phyloP scores from a whole-genome alignment of 2,113 vertebrate genomes.

The Nansenia antarctica region DNA sequence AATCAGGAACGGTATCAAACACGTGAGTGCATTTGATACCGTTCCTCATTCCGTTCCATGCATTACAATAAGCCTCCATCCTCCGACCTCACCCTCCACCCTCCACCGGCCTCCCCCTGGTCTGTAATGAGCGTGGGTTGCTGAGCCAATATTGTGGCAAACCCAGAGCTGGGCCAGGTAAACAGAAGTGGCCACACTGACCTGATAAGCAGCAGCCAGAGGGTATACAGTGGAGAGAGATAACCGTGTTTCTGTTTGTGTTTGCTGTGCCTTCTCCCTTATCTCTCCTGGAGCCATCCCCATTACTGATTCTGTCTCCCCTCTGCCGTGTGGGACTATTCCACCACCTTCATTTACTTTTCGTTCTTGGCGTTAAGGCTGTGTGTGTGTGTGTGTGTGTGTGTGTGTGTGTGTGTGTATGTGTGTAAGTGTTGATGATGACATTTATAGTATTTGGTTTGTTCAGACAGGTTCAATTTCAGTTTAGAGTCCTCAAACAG shows the following conservation, averaged over 20 bases:
- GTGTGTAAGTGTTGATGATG: neutral
- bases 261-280: conserved; percentile 49
- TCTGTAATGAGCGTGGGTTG: no score
- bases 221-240: conserved; percentile 44
- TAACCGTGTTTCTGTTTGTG: conserved; percentile 40
- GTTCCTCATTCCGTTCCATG: no score
- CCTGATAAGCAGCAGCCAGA: conserved; percentile 50
- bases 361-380: no score
- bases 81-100: no score
- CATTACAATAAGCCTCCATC: no score
- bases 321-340: conserved; percentile 13
- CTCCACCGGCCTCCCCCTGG: no score
- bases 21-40: no score
- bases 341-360: neutral
- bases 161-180: conserved; percentile 32
- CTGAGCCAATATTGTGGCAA: conserved; percentile 15
- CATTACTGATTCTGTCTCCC: conserved; percentile 24
- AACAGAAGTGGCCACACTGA: conserved; percentile 38
- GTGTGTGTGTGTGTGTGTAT: neutral
- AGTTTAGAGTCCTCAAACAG: neutral
- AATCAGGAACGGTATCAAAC: no score
- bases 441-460: neutral
- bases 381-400: neutral
- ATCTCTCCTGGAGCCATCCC: conserved; percentile 56
- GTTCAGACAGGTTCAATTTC: neutral